Evolutionary conservation across 2,888 invertebrate genomes (phyloP).

Genomic region (Oscheius sp.): DNA sequence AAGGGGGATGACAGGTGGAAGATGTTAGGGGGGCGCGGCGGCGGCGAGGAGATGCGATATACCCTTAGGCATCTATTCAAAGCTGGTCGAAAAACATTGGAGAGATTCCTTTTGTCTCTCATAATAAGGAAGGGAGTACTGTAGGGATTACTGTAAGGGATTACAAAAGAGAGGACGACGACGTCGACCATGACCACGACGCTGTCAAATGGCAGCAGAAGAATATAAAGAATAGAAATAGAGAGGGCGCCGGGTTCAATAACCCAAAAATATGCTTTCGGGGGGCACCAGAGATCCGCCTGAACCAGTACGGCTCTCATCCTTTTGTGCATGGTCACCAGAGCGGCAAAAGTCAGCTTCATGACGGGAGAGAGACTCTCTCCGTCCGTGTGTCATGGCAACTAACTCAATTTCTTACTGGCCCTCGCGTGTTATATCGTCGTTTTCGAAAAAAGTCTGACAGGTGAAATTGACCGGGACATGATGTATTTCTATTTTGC

Average conservation of each 20-base stretch:
- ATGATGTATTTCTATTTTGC: too few species aligned
- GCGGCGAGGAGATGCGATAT: too few species aligned
- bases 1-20: neutral
- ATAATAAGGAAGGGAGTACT: too few species aligned
- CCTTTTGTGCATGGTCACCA: constrained; percentile 9
- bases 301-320: neutral
- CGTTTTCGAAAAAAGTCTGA: neutral
- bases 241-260: neutral
- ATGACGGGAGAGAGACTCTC: neutral
- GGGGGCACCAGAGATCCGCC: constrained; percentile 5
- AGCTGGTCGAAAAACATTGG: too few species aligned
- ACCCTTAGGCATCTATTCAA: too few species aligned
- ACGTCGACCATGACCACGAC: too few species aligned
- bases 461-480: constrained; percentile 12
- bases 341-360: constrained; percentile 2
- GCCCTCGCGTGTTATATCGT: constrained; percentile 7
- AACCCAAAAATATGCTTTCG: too few species aligned
- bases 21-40: neutral
- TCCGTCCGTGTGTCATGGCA: constrained; percentile 16
- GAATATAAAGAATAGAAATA: neutral
- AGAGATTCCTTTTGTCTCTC: too few species aligned
- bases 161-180: too few species aligned
- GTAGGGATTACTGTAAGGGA: too few species aligned
- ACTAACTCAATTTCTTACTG: constrained; percentile 18
- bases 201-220: too few species aligned